A percentile compares a stretch with the other conserved stretches of the same genome.
Evolutionary conservation across 2,888 invertebrate genomes (phyloP).

Genomic region (Endomychus coccineus): DNA sequence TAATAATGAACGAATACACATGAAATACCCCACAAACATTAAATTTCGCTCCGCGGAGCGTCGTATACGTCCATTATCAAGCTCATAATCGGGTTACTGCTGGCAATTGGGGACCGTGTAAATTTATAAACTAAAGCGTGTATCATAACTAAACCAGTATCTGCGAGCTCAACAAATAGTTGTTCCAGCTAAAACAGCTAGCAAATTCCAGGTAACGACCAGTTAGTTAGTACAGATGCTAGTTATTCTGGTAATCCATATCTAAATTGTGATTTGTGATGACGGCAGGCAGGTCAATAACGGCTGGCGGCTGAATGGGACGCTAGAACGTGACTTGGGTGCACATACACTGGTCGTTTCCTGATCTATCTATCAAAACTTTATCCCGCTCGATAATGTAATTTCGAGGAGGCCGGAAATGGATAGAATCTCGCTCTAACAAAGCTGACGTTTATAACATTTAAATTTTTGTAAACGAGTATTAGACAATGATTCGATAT

Average conservation of each 20-base stretch:
- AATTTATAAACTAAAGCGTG: conserved; percentile 23
- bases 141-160: conserved; percentile 4
- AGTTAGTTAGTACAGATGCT: conserved; percentile 21
- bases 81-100: conserved; percentile 25
- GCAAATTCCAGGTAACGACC: conserved; percentile 20
- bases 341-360: conserved; percentile 25
- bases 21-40: too few relatives aligned
- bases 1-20: too few relatives aligned
- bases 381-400: conserved; percentile 34
- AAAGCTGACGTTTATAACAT: too few relatives aligned
- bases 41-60: conserved; percentile 19
- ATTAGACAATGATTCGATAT: too few relatives aligned
- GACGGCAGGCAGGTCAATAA: conserved; percentile 32
- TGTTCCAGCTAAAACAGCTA: conserved; percentile 16
- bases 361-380: conserved; percentile 36
- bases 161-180: conserved; percentile 1
- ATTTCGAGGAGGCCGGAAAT: conserved; percentile 28
- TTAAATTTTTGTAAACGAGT: too few relatives aligned
- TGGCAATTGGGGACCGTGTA: conserved; percentile 23
- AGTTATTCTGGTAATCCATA: conserved; percentile 18
- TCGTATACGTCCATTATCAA: conserved; percentile 23
- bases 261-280: conserved; percentile 37
- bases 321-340: conserved; percentile 30
- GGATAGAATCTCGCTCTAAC: too few relatives aligned
- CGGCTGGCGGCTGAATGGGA: conserved; percentile 25